These are phyloP conservation scores for Blomia tropicalis DNA, from an alignment of 2,888 invertebrate species.

Conservation along the genomic window DNA sequence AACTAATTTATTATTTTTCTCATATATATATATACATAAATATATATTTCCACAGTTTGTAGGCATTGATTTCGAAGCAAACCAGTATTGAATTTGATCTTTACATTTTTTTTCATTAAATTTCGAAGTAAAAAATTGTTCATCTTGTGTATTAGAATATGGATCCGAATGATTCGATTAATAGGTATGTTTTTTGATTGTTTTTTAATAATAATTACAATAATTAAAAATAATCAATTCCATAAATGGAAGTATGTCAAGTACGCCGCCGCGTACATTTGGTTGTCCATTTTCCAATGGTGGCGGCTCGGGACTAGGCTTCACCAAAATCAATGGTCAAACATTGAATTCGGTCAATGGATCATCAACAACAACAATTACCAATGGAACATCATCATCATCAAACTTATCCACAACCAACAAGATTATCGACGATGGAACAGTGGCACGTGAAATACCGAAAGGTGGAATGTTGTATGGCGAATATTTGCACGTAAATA, in stretches of 20 bases:
- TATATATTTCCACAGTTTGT: no score
- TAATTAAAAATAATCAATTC: no score
- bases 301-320: neutral
- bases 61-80: no score
- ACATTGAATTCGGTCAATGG: neutral
- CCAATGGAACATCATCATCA: neutral
- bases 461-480: constrained; percentile 61
- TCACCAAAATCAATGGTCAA: neutral
- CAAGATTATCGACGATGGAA: neutral
- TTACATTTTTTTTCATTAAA: no score
- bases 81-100: no score
- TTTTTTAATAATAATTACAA: no score
- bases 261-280: neutral
- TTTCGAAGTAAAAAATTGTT: no score
- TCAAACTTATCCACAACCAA: neutral
- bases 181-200: neutral
- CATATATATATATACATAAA: no score
- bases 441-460: constrained; percentile 20
- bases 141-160: neutral
- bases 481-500: constrained; percentile 55
- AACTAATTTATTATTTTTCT: no score
- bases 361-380: neutral
- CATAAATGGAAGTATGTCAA: neutral
- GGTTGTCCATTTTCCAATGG: constrained; percentile 7
- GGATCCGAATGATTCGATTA: neutral